Conservation (phyloP, 2,888 invertebrate species). For the Tineola bisselliella region DNA sequence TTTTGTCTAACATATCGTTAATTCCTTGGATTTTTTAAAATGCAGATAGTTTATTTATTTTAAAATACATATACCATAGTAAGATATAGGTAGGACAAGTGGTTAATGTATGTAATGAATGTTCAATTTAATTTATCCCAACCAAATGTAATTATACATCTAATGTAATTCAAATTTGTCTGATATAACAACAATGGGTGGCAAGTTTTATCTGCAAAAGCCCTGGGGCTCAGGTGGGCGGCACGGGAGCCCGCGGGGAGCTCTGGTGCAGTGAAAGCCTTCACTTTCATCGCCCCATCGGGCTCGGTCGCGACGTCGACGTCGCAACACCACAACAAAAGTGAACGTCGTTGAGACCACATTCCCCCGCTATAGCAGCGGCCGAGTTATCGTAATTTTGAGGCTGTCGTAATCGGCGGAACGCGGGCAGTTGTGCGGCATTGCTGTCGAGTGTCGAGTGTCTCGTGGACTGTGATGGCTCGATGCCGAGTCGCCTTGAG, state of each 20-base stretch:
- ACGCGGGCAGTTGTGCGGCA: conserved; percentile 43
- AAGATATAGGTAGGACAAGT: too few species aligned
- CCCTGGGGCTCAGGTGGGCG: conserved; percentile 9
- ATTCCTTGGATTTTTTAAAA: too few species aligned
- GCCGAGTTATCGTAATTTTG: conserved; percentile 20
- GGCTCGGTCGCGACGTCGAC: conserved; percentile 23
- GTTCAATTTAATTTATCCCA: too few species aligned
- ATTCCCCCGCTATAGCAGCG: conserved; percentile 26
- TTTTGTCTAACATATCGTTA: too few species aligned
- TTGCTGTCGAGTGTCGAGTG: conserved; percentile 37
- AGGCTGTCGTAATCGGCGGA: conserved; percentile 33
- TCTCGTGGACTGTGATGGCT: conserved; percentile 40
- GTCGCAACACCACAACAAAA: conserved; percentile 44
- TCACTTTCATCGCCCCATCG: conserved; percentile 59
- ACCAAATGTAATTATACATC: too few species aligned
- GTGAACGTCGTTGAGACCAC: conserved; percentile 52
- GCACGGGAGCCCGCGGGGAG: conserved; percentile 16
- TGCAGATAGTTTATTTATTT: too few species aligned
- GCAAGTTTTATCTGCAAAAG: background rate
- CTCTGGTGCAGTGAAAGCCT: conserved; percentile 47
- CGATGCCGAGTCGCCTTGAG: conserved; percentile 34
- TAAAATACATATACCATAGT: too few species aligned
- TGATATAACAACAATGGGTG: too few species aligned
- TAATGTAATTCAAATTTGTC: too few species aligned
- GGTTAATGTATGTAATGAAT: too few species aligned